Percentiles rank a stretch among this genome's conserved stretches.
These are phyloP conservation scores for Torymus tubicola DNA, from an alignment of 2,888 invertebrate species.

Conservation along the genomic window DNA sequence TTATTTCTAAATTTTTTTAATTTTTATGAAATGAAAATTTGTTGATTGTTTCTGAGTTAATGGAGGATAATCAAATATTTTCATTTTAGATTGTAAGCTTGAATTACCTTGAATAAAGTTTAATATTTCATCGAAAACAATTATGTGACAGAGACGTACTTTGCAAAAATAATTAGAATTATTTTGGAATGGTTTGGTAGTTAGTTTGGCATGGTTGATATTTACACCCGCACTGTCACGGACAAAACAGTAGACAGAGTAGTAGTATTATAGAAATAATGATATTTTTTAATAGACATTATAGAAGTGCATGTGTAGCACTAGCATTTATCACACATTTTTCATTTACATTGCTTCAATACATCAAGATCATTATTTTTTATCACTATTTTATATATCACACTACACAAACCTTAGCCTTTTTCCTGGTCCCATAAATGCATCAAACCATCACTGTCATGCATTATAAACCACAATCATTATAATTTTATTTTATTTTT, in stretches of 20 bases:
- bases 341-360: conserved; percentile 39
- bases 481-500: conserved; percentile 32
- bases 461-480: conserved; percentile 18
- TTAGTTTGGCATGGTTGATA: conserved; percentile 4
- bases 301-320: conserved; percentile 46
- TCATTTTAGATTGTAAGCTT: too few species aligned
- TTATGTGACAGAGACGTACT: too few species aligned
- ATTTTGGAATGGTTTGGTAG: conserved; percentile 6
- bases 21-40: too few species aligned
- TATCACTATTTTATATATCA: conserved; percentile 22
- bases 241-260: conserved; percentile 33
- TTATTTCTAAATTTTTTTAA: too few species aligned
- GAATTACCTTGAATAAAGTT: too few species aligned
- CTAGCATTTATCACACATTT: conserved; percentile 25
- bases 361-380: conserved; percentile 21
- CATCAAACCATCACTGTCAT: conserved; percentile 18
- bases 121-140: too few species aligned
- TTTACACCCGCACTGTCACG: conserved; percentile 32
- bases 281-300: conserved; percentile 18
- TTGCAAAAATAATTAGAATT: conserved; percentile 1
- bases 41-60: too few species aligned
- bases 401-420: conserved; percentile 11
- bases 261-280: conserved; percentile 3
- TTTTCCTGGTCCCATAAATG: conserved; percentile 1
- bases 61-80: too few species aligned